Percentiles rank a stretch among this genome's conserved stretches.
Conservation (phyloP, 2,797 vertebrate species). For the Leontopithecus rosalia region DNA sequence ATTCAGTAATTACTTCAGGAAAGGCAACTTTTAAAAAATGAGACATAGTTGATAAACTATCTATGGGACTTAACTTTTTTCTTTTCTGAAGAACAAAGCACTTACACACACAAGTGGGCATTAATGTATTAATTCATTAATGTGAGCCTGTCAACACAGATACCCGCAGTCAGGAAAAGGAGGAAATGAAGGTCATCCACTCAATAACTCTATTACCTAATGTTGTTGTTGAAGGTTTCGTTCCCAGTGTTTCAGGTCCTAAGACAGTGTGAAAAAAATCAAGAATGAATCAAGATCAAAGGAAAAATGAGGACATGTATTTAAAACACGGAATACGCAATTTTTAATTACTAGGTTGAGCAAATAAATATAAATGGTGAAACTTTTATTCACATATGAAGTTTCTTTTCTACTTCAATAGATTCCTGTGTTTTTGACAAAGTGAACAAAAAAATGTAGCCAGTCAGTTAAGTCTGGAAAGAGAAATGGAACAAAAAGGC, state of each 20-base stretch:
- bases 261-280: constrained; percentile 60
- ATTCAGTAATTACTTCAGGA: constrained; percentile 12
- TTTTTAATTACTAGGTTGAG: constrained; percentile 22
- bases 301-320: constrained; percentile 37
- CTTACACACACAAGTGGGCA: neutral
- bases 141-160: neutral
- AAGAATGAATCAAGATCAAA: constrained; percentile 39
- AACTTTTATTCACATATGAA: constrained; percentile 13
- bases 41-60: neutral
- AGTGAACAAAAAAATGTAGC: constrained; percentile 48
- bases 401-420: constrained; percentile 18
- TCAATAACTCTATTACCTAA: constrained; percentile 74
- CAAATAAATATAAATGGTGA: constrained; percentile 36
- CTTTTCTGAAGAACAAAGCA: neutral
- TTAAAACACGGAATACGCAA: neutral
- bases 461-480: constrained; percentile 59
- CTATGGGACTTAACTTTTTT: neutral
- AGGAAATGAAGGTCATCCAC: neutral
- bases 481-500: constrained; percentile 34
- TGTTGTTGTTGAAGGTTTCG: constrained; percentile 72
- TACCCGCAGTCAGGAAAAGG: neutral
- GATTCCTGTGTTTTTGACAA: constrained; percentile 52
- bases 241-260: constrained; percentile 74
- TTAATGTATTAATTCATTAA: neutral
- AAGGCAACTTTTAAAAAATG: neutral